These are phyloP conservation scores for Sisyra terminalis DNA, from an alignment of 2,888 invertebrate species.

Conservation along the genomic window DNA sequence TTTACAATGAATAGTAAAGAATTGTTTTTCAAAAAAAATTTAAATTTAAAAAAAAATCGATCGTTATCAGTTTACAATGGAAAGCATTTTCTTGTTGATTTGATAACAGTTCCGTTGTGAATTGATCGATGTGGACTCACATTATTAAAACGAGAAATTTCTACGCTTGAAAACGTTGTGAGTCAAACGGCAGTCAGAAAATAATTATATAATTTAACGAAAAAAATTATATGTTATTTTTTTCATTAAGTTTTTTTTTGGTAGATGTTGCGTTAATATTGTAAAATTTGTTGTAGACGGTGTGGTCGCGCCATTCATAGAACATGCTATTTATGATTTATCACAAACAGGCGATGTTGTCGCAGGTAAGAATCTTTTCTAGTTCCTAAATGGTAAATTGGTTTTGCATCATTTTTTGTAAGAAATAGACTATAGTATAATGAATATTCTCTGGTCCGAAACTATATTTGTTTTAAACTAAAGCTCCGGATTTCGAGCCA, in stretches of 20 bases:
- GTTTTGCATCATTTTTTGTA: too few species aligned
- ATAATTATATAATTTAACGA: too few species aligned
- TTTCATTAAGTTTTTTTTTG: background rate
- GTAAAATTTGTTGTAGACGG: slow-evolving; percentile 24
- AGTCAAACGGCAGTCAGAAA: too few species aligned
- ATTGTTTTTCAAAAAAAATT: background rate
- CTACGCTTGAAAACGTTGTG: too few species aligned
- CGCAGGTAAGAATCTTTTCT: slow-evolving; percentile 61
- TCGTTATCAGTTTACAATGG: too few species aligned
- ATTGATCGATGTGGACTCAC: too few species aligned
- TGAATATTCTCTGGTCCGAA: background rate
- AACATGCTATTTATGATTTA: slow-evolving; percentile 65
- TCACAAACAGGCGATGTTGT: slow-evolving; percentile 75
- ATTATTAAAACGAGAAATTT: too few species aligned
- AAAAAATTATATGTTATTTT: slow-evolving; percentile 1
- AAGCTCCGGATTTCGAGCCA: too few species aligned
- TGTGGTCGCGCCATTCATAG: slow-evolving; percentile 35
- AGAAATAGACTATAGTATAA: background rate
- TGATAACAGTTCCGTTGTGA: too few species aligned
- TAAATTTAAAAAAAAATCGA: too few species aligned
- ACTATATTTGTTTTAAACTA: background rate
- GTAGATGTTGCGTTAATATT: background rate
- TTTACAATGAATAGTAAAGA: background rate
- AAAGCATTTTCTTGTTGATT: too few species aligned
- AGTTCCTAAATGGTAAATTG: too few species aligned